Percentiles rank a stretch among this genome's conserved stretches.
These are phyloP conservation scores for Ceraclea dissimilis DNA, from an alignment of 2,888 invertebrate genomes.

Conservation along the genomic window DNA sequence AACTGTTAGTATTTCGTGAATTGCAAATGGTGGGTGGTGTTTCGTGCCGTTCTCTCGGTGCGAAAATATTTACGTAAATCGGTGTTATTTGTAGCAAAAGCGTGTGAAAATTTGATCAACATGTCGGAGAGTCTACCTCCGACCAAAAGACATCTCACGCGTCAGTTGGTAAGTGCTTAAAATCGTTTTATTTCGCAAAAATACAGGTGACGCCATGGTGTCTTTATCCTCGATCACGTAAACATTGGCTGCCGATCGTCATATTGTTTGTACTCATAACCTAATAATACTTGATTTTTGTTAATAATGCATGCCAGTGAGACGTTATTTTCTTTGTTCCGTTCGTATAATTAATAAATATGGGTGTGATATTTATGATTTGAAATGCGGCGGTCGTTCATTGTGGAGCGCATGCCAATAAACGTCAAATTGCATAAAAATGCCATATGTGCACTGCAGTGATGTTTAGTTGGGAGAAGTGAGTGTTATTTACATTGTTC, in stretches of 20 bases:
- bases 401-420: conserved; percentile 45
- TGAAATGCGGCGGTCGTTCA: conserved; percentile 45
- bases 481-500: conserved; percentile 1
- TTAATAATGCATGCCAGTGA: not conserved
- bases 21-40: conserved; percentile 53
- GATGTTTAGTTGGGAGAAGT: not conserved
- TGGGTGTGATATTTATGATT: conserved; percentile 32
- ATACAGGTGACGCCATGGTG: conserved; percentile 55
- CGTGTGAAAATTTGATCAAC: conserved; percentile 34
- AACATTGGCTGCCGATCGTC: conserved; percentile 33
- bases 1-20: conserved; percentile 31
- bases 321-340: not conserved
- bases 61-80: conserved; percentile 54
- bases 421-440: conserved; percentile 42
- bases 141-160: conserved; percentile 51
- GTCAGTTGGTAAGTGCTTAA: conserved; percentile 53
- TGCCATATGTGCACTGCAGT: conserved; percentile 19
- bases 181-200: conserved; percentile 22
- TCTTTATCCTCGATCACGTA: conserved; percentile 58
- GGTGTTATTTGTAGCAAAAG: conserved; percentile 40
- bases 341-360: not conserved
- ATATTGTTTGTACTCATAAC: conserved; percentile 16
- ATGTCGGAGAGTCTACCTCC: conserved; percentile 55
- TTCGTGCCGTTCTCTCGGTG: conserved; percentile 51
- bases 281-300: not conserved